These are phyloP conservation scores for Scaptomyza tumidula DNA, from an alignment of 2,888 invertebrate genomes.

Conservation along the genomic window DNA sequence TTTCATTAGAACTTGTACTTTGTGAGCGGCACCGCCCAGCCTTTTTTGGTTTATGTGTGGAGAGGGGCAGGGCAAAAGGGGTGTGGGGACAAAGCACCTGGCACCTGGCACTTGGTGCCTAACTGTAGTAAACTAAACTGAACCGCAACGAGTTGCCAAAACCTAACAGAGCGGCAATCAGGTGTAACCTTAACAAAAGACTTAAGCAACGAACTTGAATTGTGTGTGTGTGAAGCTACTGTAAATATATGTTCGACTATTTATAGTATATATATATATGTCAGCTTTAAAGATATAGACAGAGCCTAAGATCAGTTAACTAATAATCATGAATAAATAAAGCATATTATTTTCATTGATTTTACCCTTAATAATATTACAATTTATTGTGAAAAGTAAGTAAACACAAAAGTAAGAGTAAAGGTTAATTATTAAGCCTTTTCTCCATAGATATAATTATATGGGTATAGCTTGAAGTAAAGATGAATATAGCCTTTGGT, in stretches of 20 bases:
- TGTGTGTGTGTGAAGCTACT: conserved; percentile 1
- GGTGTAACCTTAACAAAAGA: conserved; percentile 67
- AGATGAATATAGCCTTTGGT: no score
- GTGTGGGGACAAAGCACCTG: conserved; percentile 3
- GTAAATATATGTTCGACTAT: neutral
- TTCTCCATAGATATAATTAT: no score
- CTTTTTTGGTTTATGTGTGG: neutral
- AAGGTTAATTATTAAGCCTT: no score
- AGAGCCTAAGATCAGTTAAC: no score
- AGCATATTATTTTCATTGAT: no score
- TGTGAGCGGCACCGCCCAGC: conserved; percentile 27
- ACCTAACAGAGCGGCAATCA: conserved; percentile 43
- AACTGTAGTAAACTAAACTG: conserved; percentile 73
- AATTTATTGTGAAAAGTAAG: no score
- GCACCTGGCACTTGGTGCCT: conserved; percentile 37
- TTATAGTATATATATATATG: no score
- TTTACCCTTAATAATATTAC: no score
- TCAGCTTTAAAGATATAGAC: no score
- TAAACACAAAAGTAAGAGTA: no score
- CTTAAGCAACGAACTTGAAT: conserved; percentile 76
- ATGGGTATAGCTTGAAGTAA: no score
- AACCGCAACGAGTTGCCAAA: conserved; percentile 48
- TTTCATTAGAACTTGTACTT: conserved; percentile 77
- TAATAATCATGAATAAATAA: no score
- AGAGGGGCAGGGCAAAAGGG: neutral